Conservation (phyloP, 2,113 vertebrate genomes). For the Istiophorus platypterus region DNA sequence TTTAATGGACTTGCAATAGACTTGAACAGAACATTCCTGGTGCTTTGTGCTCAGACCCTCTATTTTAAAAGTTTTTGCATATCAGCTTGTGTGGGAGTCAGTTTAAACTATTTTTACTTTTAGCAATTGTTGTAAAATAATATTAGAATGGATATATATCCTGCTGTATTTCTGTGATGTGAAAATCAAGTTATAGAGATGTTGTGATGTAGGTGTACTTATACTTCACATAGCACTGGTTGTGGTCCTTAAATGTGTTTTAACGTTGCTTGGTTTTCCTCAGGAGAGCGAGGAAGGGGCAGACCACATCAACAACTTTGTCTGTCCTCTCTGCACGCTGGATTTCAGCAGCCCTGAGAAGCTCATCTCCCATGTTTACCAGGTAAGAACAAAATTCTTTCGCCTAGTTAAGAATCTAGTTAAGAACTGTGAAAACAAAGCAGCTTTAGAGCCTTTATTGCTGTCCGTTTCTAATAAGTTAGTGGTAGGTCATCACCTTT, state of each 20-base stretch:
- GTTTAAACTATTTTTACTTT: background rate
- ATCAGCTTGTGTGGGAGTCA: slow-evolving; percentile 68
- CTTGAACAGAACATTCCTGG: background rate
- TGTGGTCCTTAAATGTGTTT: slow-evolving; percentile 20
- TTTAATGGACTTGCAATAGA: background rate
- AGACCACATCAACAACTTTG: slow-evolving; percentile 81
- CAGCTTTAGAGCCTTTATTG: background rate
- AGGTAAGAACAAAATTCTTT: slow-evolving; percentile 83
- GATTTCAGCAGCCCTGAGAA: slow-evolving; percentile 94
- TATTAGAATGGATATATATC: background rate
- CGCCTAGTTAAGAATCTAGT: background rate
- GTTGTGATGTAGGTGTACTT: background rate
- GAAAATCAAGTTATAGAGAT: background rate
- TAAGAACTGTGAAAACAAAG: slow-evolving; percentile 22
- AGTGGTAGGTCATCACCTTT: slow-evolving; percentile 29
- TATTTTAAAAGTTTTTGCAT: slow-evolving; percentile 30
- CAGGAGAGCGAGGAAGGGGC: slow-evolving; percentile 84
- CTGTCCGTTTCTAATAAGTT: slow-evolving; percentile 18
- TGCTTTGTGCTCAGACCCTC: slow-evolving; percentile 33
- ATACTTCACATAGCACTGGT: background rate
- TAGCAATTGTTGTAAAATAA: background rate
- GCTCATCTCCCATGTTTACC: slow-evolving; percentile 95
- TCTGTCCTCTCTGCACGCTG: slow-evolving; percentile 93
- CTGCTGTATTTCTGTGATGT: background rate
- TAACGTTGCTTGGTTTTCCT: slow-evolving; percentile 36